Base-by-base conservation (phyloP, 2,797 vertebrate species). In the Cuniculus paca region DNA sequence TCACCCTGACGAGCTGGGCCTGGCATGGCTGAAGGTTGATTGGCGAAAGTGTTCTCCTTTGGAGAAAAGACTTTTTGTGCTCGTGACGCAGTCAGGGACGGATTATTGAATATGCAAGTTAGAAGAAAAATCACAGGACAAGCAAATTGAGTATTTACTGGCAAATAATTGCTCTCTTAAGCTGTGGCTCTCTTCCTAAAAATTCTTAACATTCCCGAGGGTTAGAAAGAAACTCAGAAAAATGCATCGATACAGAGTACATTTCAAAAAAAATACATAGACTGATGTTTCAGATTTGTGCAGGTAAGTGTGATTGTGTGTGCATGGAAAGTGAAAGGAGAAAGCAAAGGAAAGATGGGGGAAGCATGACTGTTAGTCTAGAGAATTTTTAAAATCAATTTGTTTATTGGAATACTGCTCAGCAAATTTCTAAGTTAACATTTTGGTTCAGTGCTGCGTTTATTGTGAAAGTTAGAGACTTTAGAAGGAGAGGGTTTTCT, bases 141-240 rank as follows among this genome's bases (percentile, higher is more conserved):
- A 98, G 98, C 98, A 98, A 98, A 98, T 98, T 98, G 98, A 98
- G 98, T 98, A 98, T 98, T 98, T 98, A 98, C 98, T 98, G 98
- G 98, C 98, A 98, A 98, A 98, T 98, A 98, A 98, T 98, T 98
- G 97, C 97, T 97, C 98, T 98, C 98, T 98, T 98, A 98, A 98
- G 97, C 98, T 98, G 97, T 98, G 98, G 98, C 98, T 97, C 97
- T 98, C 98, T 98, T 98, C 98, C 98, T 98, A 98, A 98, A 98
- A 98, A 98, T 99, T 98, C 98, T 98, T 98, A 97, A 95, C 98
- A 98, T 98, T 98, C 98, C 98, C 98, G 96, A 98, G 97, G 97
- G 96, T 96, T 98, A 98, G 97, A 98, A 98, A 97, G 94, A 97
- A 97, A 98, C 96, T 97, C 97, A 96, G 95, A 97, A 98, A 98